phyloP scores from a whole-genome alignment of 2,113 vertebrate species.

The Alligator mississippiensis region DNA sequence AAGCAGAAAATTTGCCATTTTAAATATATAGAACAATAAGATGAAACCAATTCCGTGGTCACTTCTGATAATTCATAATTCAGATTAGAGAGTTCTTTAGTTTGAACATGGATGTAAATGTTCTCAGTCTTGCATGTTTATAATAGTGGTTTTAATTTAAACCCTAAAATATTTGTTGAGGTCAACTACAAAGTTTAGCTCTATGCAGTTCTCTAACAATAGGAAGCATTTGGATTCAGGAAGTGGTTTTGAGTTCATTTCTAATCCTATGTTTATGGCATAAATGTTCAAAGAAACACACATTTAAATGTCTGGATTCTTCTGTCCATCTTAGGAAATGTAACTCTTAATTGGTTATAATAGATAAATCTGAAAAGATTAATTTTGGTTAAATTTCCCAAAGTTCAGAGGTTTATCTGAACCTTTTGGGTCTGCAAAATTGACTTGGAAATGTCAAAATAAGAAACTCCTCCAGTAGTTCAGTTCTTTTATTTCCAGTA shows the following conservation, averaged over 20 bases:
- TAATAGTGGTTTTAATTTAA: not conserved
- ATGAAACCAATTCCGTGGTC: not conserved
- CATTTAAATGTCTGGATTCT: not conserved
- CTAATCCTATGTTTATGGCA: not conserved
- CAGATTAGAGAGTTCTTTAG: not conserved
- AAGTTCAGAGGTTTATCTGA: not conserved
- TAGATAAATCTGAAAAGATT: not conserved
- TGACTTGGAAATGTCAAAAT: not conserved
- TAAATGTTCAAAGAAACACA: not conserved
- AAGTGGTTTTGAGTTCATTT: not conserved
- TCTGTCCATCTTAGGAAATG: not conserved
- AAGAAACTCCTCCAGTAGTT: not conserved
- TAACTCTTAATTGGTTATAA: not conserved
- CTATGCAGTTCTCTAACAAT: not conserved
- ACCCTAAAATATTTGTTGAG: not conserved
- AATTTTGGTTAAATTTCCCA: not conserved
- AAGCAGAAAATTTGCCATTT: not conserved
- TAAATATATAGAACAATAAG: constrained; percentile 19
- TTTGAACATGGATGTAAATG: not conserved
- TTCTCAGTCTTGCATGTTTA: not conserved
- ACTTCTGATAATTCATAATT: constrained; percentile 9
- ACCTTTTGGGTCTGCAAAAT: not conserved
- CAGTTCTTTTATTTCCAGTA: not conserved
- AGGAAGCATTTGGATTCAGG: not conserved
- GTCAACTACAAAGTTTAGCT: not conserved